Evolutionary conservation across 2,888 invertebrate species (phyloP), one percentile per base, ranked within the genome.

Genomic region (Prosopocoilus inquinatus): DNA sequence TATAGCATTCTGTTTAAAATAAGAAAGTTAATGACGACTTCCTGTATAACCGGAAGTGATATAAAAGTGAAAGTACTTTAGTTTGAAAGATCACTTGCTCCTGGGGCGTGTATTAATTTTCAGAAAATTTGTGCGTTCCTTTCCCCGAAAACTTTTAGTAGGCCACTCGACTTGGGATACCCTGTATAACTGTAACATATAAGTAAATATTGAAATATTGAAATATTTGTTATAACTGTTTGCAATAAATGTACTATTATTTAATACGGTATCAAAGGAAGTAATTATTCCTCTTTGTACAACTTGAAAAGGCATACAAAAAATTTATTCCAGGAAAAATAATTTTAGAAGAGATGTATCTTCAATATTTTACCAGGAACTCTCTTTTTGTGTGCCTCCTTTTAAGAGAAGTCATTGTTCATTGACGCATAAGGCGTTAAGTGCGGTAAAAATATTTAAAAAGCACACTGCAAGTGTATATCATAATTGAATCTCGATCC

Each of bases 401-500:
- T 9, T 11, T 1, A 36, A 41, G 15, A 41, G 9, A 13, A 13
- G 41, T 11, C 12, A 41, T 11, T 9, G 41, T 41, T 16, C 41
- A 16, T 5, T 15, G 41, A 11, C 41, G 41, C 41, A 9, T 2
- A 36, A 36, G 11, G 12, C 36, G n/a, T 12, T 36, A 12, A 36
- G 12, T 15, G 16, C 41, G 11, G 16, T 16, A 41, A 9, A 15
- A 11, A 11, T 41, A 15, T 41, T 41, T 9, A 11, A 11, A 41
- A 41, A 3, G 41, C 41, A 16, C 16, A 16, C 16, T 11, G 41
- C 41, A 47, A 39, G 48, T 38, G 16, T 13, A 41, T 48, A 50
- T 46, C 50, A 44, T 36, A 51, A 47, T 33, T 44, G 52, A 52
- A 56, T 44, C 47, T 47, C 48, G 13, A 50, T 45, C 33, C 56